Percentiles rank a stretch among this genome's conserved stretches.
phyloP scores from a whole-genome alignment of 2,888 invertebrate species.

The Mayetiola destructor region DNA sequence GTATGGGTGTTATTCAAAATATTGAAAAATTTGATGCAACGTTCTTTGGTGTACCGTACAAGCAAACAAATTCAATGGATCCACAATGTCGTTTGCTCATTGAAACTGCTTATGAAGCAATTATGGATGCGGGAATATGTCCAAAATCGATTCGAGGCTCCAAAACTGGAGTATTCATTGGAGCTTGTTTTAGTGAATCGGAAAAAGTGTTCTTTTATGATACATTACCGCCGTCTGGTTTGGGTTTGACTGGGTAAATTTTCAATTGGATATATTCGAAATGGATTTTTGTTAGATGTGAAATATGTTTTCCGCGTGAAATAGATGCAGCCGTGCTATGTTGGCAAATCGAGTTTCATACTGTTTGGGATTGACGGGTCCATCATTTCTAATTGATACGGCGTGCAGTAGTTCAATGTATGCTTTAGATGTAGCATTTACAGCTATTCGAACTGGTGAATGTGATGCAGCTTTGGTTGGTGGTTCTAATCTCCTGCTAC shows the following conservation, averaged over 20 bases:
- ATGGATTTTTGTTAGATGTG: neutral
- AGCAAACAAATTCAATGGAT: slow-evolving; percentile 62
- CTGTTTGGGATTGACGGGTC: slow-evolving; percentile 74
- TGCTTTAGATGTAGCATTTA: slow-evolving; percentile 70
- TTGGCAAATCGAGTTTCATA: slow-evolving; percentile 82
- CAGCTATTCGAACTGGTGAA: slow-evolving; percentile 58
- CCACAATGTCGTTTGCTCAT: slow-evolving; percentile 63
- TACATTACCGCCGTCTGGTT: slow-evolving; percentile 37
- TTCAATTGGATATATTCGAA: neutral
- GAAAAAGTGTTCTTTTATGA: slow-evolving; percentile 57
- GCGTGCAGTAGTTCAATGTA: slow-evolving; percentile 87
- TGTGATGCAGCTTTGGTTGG: slow-evolving; percentile 85
- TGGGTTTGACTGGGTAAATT: slow-evolving; percentile 32
- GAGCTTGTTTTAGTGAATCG: slow-evolving; percentile 55
- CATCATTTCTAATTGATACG: slow-evolving; percentile 78
- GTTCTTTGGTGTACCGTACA: slow-evolving; percentile 60
- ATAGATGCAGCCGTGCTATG: slow-evolving; percentile 80
- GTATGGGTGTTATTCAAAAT: slow-evolving; percentile 55
- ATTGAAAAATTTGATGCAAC: slow-evolving; percentile 61
- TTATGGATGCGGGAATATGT: slow-evolving; percentile 61
- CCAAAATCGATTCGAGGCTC: slow-evolving; percentile 49
- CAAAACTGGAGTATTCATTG: slow-evolving; percentile 59
- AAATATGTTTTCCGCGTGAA: no score
- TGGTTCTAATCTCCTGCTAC: slow-evolving; percentile 70
- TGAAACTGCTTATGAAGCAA: slow-evolving; percentile 63